Evolutionary conservation across 2,888 invertebrate genomes (phyloP), one percentile per base, ranked within the genome.

Genomic region (Caenorhabditis sp.): DNA sequence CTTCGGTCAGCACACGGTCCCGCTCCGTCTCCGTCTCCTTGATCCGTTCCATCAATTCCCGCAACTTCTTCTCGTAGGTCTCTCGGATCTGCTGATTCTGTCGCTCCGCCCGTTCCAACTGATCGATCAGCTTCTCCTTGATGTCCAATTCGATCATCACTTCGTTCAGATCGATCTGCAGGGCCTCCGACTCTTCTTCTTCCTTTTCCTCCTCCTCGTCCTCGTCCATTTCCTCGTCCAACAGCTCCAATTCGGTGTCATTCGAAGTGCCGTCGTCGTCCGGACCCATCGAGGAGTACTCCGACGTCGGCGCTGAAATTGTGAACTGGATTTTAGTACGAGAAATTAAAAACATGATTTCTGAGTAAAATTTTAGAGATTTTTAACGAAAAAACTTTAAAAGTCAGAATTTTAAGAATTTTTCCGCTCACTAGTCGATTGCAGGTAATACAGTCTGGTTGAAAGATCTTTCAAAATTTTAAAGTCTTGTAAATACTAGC

Each of bases 131-230:
- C 43, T 95, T 93, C 83, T 96, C 94, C 89, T 98, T 98, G 63
- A 96, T 94, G 89, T 94, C 94, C 81, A 98, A 97, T 90, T 97
- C 95, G 50, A 94, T 94, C 66, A 95, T 95, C 15, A 98, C 91
- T 9, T 94, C 94, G 13, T 95, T 94, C 73, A 98, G 91, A 89
- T 96, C 95, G 30, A 94, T 94, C 82, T 94, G 76, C 24, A 86
- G 63, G 0, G 61, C 66, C 27, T 66, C 73, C 1, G 66, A 24
- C 20, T 56, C 58, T 41, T 43, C 68, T 32, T 70, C 43, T 22
- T 66, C 48, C 30, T 53, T 41, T 24, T 70, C 73, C 1, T 92
- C 92, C 84, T 92, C 93, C 0, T 93, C 92, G 58, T 92, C 92
- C 75, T 90, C 91, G 24, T 90, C 90, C 91, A 75, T 70, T 26